Evolutionary conservation across 2,113 vertebrate genomes (phyloP).

Genomic region (Chunga burmeisteri): DNA sequence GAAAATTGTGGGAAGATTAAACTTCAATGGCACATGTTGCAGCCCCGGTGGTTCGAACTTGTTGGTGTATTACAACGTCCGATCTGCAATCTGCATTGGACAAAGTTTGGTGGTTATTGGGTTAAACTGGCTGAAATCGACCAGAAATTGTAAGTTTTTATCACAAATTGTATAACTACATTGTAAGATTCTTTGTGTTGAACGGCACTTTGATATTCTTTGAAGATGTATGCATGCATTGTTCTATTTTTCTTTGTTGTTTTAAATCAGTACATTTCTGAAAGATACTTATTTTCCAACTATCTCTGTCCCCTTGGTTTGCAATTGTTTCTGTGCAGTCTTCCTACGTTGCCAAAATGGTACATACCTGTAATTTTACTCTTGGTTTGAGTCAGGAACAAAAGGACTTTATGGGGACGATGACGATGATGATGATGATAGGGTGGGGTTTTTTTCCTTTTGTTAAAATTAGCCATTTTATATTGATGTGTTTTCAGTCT

Average conservation of each 20-base stretch:
- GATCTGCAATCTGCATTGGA: rapidly evolving
- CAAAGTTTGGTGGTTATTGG: neutral
- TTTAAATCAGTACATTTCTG: neutral
- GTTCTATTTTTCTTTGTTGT: neutral
- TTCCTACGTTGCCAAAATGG: neutral
- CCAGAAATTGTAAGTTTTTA: neutral
- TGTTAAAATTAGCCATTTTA: neutral
- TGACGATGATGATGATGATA: neutral
- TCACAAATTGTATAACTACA: rapidly evolving
- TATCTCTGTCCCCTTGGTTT: neutral
- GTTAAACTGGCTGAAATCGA: neutral
- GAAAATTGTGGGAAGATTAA: neutral
- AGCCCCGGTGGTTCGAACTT: neutral
- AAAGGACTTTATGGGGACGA: neutral
- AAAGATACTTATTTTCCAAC: neutral
- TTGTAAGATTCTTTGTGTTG: too few species aligned
- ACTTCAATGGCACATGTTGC: neutral
- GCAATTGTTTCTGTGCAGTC: neutral
- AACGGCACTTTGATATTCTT: neutral
- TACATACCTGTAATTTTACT: neutral
- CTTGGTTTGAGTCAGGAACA: neutral
- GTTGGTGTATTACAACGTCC: neutral
- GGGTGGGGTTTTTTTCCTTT: neutral
- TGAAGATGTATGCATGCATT: neutral
- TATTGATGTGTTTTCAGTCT: neutral